Base-by-base conservation (phyloP, 2,888 invertebrate species). In the Dicycla oo region DNA sequence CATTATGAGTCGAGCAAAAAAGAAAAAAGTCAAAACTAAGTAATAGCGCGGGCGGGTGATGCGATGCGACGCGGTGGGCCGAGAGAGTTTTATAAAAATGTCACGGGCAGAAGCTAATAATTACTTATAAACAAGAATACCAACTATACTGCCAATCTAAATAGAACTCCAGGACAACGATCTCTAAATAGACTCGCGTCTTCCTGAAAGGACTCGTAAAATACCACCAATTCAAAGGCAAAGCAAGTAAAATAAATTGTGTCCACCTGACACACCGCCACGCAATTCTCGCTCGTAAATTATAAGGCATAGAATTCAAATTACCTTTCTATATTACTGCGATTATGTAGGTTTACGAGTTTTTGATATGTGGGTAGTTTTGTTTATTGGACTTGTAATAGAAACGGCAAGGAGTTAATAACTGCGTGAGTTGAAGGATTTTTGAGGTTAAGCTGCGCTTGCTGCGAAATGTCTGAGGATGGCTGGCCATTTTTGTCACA, bases 261-360 rank as follows among this genome's bases (percentile, higher is more conserved):
- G 47, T 53, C 13, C 45, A 49, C 23, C 51, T 51, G 60, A 45
- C 56, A 38, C 11, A 13, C 15, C 30, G 49, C 45, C 76, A 57
- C 6, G 63, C 69, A 26, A 78, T 51, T 57, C 56, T 51, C 23
- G 53, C 20, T 75, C 61, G 43, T 81, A 78, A 78, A 65, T 62
- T 13, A 38, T 26, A 5, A 8, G 0, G 1, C 20, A 47, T 79
- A 79, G 78, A 78, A 78, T 70, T 78, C 66, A 82, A 82, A 79
- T 79, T 63, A 47, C 58, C 78, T 79, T 66, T 81, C 78, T 54
- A 51, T 62, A 18, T 43, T 26, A 60, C 45, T 56, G 56, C 45
- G 20, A 78, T 81, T 69, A 76, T 61, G 13, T 78, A 49, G 82
- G 78, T 78, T 79, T 78, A 82, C 57, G 65, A 58, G 60, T 51